Evolutionary conservation across 2,888 invertebrate species (phyloP), one percentile per base, ranked within the genome.

Genomic region (Kuschelorhynchus macadamiae): DNA sequence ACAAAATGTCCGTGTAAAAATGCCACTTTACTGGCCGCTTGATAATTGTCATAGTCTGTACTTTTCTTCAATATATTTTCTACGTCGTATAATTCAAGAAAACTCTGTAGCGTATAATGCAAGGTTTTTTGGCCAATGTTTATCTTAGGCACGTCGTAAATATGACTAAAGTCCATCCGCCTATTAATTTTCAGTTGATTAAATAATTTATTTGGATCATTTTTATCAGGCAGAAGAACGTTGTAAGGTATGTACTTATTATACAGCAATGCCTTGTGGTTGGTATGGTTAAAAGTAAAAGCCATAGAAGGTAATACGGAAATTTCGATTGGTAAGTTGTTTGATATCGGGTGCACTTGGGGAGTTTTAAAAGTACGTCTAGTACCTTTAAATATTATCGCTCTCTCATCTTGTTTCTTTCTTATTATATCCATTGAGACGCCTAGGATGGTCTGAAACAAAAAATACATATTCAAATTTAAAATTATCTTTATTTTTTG

Each of bases 321-420:
- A 7, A 84, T 80, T 79, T 84, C 84, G 33, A 83, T 79, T 0
- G 84, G 83, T 41, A 78, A 77, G 20, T 77, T 75, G 47, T 83
- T 82, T 1, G 78, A 72, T 59, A 76, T 79, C 9, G 77, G 79
- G 47, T 79, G 79, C 17, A 76, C 71, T 64, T 80, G 86, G 0
- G 91, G 90, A 56, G 91, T 86, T 81, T 91, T 90, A 42, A 92
- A 88, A 2, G 92, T 87, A n/a, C 92, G 86, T 79, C 89, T 91
- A 0, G 90, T 90, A 7, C 90, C 91, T 79, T 91, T 91, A 80
- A 91, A 87, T 81, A 91, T 86, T 18, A 92, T 87, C 8, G 91
- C 81, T 74, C 83, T 87, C 57, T 86, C 87, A 49, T 89, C 88
- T 16, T 65, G 61, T 21, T 84, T 86, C 50, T 85, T 85, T 72